These are phyloP conservation scores for Zenarchopterus dispar DNA, from an alignment of 2,797 vertebrate genomes.

Conservation along the genomic window DNA sequence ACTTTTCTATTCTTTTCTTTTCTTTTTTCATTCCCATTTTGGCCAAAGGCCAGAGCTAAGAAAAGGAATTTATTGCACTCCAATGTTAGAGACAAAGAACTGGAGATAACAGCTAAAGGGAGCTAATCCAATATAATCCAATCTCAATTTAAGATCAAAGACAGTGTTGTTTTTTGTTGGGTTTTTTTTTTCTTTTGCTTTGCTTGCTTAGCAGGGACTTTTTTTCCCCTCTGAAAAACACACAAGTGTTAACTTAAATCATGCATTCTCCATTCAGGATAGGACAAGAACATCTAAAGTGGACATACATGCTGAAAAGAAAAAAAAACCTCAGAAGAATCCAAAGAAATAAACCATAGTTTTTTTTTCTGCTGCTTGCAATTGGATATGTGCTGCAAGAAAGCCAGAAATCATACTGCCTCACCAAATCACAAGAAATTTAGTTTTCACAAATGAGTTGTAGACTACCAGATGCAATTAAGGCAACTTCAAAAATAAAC, in stretches of 20 bases:
- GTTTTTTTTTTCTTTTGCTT: no score
- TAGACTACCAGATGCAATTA: not conserved
- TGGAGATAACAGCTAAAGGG: conserved; percentile 41
- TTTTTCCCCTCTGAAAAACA: conserved; percentile 17
- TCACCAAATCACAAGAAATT: conserved; percentile 20
- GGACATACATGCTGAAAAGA: conserved; percentile 24
- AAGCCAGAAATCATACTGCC: conserved; percentile 6
- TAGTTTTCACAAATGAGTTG: conserved; percentile 5
- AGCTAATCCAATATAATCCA: conserved; percentile 68
- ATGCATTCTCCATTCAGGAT: conserved; percentile 31
- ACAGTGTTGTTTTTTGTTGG: conserved; percentile 49
- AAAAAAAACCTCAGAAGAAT: conserved; percentile 38
- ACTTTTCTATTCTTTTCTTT: conserved; percentile 32
- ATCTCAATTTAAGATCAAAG: conserved; percentile 75
- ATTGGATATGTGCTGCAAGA: not conserved
- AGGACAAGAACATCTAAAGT: conserved; percentile 31
- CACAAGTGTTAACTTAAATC: conserved; percentile 29
- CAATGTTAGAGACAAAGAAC: conserved; percentile 37
- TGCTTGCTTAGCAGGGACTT: conserved; percentile 40
- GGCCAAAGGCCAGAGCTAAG: conserved; percentile 44
- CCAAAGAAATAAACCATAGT: conserved; percentile 21
- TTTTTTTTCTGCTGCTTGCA: conserved; percentile 24
- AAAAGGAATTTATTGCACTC: conserved; percentile 46
- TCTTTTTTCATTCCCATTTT: conserved; percentile 24
- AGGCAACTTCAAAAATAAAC: no score